Evolutionary conservation across 2,113 vertebrate genomes (phyloP).

Genomic region (Corydoras sp.): DNA sequence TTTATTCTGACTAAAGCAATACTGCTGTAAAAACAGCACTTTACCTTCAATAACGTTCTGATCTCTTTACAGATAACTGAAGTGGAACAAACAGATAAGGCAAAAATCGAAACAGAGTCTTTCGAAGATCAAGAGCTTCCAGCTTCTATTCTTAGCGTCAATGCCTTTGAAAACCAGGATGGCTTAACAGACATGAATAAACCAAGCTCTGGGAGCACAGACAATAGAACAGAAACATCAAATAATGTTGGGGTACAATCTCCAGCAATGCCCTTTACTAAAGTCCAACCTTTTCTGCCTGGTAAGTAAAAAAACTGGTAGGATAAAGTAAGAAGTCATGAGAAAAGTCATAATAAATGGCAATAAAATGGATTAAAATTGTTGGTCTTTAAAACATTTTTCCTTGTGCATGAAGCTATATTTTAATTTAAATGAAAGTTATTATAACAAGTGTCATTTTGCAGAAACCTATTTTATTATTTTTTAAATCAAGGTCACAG

Average conservation of each 20-base stretch:
- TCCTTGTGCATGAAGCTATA: no score
- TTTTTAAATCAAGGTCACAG: no score
- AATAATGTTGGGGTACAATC: conserved; percentile 28
- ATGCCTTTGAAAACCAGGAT: conserved; percentile 32
- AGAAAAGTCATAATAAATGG: no score
- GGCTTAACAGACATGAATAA: conserved; percentile 25
- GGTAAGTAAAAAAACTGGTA: conserved; percentile 46
- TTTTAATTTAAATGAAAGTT: no score
- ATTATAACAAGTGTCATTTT: no score
- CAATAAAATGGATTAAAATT: no score
- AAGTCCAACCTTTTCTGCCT: conserved; percentile 64
- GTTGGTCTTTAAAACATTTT: no score
- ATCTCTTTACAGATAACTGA: conserved; percentile 27
- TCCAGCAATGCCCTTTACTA: conserved; percentile 59
- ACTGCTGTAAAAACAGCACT: no score
- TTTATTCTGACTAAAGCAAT: background rate
- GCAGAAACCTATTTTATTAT: no score
- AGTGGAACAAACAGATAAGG: conserved; percentile 30
- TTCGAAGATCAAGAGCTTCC: conserved; percentile 64
- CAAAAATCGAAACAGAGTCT: conserved; percentile 59
- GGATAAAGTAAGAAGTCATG: no score
- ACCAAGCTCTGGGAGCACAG: conserved; percentile 12
- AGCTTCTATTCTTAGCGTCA: conserved; percentile 47
- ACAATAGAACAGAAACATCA: conserved; percentile 16
- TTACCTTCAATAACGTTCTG: background rate